Percentiles rank a stretch among this genome's conserved stretches.
phyloP scores from a whole-genome alignment of 1,140 invertebrate genomes.

The Papilio helenus region DNA sequence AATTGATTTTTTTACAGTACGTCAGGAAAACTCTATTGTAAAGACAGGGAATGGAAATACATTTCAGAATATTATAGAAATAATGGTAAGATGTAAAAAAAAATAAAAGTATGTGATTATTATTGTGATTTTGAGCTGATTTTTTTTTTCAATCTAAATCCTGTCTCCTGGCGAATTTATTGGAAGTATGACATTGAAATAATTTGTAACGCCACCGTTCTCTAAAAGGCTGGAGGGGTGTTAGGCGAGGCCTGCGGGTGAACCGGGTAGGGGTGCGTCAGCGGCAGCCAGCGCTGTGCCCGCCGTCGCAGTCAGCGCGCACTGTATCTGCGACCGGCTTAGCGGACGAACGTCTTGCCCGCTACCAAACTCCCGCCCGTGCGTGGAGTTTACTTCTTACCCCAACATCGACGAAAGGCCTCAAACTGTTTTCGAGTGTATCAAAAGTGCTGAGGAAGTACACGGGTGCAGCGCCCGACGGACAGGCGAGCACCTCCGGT shows the following conservation, averaged over 20 bases:
- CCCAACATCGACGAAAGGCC: conserved; percentile 56
- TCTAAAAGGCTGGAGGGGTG: conserved; percentile 42
- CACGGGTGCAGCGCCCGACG: conserved; percentile 52
- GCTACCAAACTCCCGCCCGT: conserved; percentile 26
- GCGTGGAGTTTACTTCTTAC: conserved; percentile 55
- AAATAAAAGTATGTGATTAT: too few relatives aligned
- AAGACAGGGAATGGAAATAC: too few relatives aligned
- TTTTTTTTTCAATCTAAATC: neutral
- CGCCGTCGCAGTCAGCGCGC: conserved; percentile 42
- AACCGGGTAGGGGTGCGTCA: conserved; percentile 52
- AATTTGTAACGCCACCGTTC: conserved; percentile 19
- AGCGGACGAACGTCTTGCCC: conserved; percentile 36
- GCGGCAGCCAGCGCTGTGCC: conserved; percentile 20
- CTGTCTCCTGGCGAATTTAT: neutral
- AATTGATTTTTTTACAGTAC: too few relatives aligned
- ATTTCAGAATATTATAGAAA: too few relatives aligned
- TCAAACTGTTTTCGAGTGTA: conserved; percentile 70
- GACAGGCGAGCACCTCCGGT: conserved; percentile 59
- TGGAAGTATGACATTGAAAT: conserved; percentile 14
- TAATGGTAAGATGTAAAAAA: too few relatives aligned
- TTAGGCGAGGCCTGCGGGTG: conserved; percentile 47
- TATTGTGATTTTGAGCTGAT: too few relatives aligned
- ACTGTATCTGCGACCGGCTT: conserved; percentile 59
- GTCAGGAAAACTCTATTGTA: too few relatives aligned
- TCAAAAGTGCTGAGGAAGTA: conserved; percentile 66